Base-by-base conservation (phyloP, 1,140 invertebrate genomes). In the Cyclina sinensis region DNA sequence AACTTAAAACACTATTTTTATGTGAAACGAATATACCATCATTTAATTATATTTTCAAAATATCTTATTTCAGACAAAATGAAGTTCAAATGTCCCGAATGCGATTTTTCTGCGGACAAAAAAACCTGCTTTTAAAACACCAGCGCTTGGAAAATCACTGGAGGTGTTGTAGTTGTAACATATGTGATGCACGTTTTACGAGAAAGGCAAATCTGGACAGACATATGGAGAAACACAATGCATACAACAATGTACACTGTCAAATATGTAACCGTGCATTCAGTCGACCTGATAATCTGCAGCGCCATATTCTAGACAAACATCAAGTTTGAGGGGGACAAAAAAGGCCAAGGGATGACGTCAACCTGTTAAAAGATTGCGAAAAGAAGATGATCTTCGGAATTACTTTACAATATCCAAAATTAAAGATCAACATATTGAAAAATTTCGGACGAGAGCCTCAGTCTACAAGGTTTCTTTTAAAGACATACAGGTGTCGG, bases 111-210 rank as follows among this genome's bases (percentile, higher is more conserved):
- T 18, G 62, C 18, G 9, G 48, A 51, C 48, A 81, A 35, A 30
- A 62, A 9, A 81, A 32, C 27, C 78, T 37, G 32, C 24, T 59
- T n/a, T 62, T 81, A 81, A 9, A 81, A 39, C 78, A 81, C n/a
- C 24, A 54, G 32, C 51, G 78, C 4, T 39, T 35, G n/a, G 18
- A 35, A 12, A 81, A 81, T 37, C 78, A 81, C 24, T 81, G 78
- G 78, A 57, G 39, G 24, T 43, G 48, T 43, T 24, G 37, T 30
- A 62, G 1, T 16, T 81, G 78, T 62, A 9, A 32, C 11, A 21
- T 9, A 1, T 81, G 78, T n/a, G 35, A 62, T 9, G 62, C 59
- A 43, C 2, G 9, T 1, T 81, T 81, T 35, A 18, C 30, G 1
- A 24, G 78, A 24, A 81, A 81, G 32, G 7, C 51, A 14, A 79